phyloP scores from a whole-genome alignment of 2,113 vertebrate genomes.

The Tragelaphus buxtoni region DNA sequence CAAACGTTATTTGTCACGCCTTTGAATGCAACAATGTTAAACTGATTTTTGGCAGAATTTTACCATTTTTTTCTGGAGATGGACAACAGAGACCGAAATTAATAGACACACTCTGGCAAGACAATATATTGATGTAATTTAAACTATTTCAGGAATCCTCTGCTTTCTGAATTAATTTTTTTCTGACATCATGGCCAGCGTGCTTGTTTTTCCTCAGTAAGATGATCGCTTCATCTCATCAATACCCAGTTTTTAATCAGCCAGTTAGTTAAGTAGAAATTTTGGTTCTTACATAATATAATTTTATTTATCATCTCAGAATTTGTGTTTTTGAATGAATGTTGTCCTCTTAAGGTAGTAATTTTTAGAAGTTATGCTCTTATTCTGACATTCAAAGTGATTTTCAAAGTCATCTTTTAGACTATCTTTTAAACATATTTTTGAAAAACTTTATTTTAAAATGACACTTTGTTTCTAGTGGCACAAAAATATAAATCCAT shows the following conservation, averaged over 20 bases:
- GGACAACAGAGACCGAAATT: background rate
- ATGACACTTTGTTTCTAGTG: background rate
- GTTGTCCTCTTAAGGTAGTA: background rate
- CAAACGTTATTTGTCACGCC: background rate
- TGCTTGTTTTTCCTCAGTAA: too few species aligned
- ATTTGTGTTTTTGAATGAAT: background rate
- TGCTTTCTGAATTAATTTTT: too few species aligned
- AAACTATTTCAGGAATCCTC: too few species aligned
- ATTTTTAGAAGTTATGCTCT: background rate
- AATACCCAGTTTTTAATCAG: too few species aligned
- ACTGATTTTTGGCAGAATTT: background rate
- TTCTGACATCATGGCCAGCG: too few species aligned
- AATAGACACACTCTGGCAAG: background rate
- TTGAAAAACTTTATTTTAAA: background rate
- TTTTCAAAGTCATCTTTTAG: background rate
- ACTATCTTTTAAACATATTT: background rate
- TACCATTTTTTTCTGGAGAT: background rate
- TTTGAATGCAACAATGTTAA: background rate
- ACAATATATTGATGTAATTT: too few species aligned
- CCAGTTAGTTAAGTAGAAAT: too few species aligned
- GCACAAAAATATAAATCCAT: background rate
- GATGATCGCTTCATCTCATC: too few species aligned
- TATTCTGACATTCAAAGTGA: background rate
- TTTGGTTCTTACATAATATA: too few species aligned
- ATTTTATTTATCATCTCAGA: background rate